A percentile compares a stretch with the other conserved stretches of the same genome.
phyloP scores from a whole-genome alignment of 2,113 vertebrate genomes.

The Columba janthina region DNA sequence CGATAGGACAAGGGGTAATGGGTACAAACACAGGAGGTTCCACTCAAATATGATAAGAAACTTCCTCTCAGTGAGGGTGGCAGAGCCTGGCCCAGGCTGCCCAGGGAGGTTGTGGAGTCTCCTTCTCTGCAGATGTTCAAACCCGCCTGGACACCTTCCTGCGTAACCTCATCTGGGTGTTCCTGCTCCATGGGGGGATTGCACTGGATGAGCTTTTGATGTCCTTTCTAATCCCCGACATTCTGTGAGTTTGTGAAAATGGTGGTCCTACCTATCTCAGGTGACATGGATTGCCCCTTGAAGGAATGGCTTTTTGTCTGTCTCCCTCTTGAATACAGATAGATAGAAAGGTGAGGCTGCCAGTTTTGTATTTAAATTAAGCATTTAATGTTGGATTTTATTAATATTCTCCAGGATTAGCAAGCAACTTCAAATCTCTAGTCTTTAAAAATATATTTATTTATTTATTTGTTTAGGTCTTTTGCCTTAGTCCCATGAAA shows the following conservation, averaged over 20 bases:
- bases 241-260: not conserved
- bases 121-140: too few species aligned
- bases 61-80: too few species aligned
- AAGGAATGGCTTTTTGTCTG: not conserved
- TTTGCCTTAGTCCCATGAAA: not conserved
- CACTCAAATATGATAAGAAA: too few species aligned
- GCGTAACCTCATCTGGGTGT: too few species aligned
- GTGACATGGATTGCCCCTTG: not conserved
- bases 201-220: too few species aligned
- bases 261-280: not conserved
- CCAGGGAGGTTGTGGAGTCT: too few species aligned
- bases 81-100: too few species aligned
- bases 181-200: not conserved
- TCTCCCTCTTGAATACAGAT: not conserved
- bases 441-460: not conserved
- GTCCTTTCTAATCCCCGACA: too few species aligned
- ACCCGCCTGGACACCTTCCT: too few species aligned
- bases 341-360: not conserved
- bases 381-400: not conserved
- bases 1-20: too few species aligned
- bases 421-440: not conserved
- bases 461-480: not conserved
- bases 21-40: too few species aligned
- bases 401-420: not conserved
- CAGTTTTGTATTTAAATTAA: not conserved